These are phyloP conservation scores for Drosophila neonasuta DNA, from an alignment of 2,888 invertebrate genomes.

Conservation along the genomic window DNA sequence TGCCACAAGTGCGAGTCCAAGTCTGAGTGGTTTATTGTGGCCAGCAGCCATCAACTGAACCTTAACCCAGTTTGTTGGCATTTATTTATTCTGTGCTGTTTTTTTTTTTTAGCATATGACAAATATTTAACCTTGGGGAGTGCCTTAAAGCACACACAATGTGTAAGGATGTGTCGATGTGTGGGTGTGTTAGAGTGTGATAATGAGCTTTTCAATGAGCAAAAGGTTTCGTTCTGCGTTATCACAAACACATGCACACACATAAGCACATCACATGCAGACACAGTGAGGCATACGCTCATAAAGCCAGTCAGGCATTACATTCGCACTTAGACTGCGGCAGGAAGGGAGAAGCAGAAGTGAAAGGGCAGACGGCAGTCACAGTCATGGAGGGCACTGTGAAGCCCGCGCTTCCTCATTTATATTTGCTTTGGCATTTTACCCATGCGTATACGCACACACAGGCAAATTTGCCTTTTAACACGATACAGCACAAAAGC, in stretches of 20 bases:
- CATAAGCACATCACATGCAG: slow-evolving; percentile 8
- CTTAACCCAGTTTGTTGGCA: slow-evolving; percentile 51
- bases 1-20: slow-evolving; percentile 5
- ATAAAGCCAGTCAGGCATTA: slow-evolving; percentile 43
- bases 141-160: slow-evolving; percentile 25
- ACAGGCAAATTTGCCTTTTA: slow-evolving; percentile 30
- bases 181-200: slow-evolving; percentile 34
- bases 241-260: slow-evolving; percentile 46
- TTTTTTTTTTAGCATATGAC: slow-evolving; percentile 33
- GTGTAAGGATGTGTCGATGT: slow-evolving; percentile 6
- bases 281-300: slow-evolving; percentile 22
- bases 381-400: not conserved
- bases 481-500: slow-evolving; percentile 41
- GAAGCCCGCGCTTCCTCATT: slow-evolving; percentile 66
- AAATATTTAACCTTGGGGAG: slow-evolving; percentile 54
- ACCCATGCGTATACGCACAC: slow-evolving; percentile 30
- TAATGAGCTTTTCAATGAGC: slow-evolving; percentile 63
- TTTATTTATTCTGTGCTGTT: slow-evolving; percentile 1
- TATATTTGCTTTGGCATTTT: slow-evolving; percentile 66
- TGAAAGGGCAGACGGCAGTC: slow-evolving; percentile 21
- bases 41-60: slow-evolving; percentile 26
- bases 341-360: slow-evolving; percentile 9
- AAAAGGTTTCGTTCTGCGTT: slow-evolving; percentile 44
- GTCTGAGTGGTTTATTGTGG: slow-evolving; percentile 23
- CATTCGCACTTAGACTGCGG: slow-evolving; percentile 28